Percentiles rank a stretch among this genome's conserved stretches.
These are phyloP conservation scores for Exephanes ischioxanthus DNA, from an alignment of 2,888 invertebrate genomes.

Conservation along the genomic window DNA sequence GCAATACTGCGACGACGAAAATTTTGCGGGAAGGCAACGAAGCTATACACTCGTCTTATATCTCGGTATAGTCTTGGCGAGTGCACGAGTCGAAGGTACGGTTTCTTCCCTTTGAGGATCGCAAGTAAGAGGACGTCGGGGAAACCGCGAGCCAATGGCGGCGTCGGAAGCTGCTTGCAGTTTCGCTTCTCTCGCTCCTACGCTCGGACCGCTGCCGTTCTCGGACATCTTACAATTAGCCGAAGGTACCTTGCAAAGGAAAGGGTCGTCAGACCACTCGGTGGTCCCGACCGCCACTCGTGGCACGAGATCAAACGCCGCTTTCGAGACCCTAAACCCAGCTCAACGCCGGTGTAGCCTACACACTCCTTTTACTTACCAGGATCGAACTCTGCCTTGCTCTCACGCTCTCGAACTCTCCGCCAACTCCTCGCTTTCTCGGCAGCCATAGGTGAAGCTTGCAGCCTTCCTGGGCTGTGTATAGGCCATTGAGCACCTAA, in stretches of 20 bases:
- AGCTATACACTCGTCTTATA: no score
- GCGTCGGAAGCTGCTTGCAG: background rate
- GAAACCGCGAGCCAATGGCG: conserved; percentile 41
- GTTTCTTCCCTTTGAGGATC: conserved; percentile 59
- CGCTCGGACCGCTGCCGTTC: background rate
- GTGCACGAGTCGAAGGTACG: conserved; percentile 8
- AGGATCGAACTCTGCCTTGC: conserved; percentile 15
- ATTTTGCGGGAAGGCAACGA: conserved; percentile 13
- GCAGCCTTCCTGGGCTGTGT: conserved; percentile 26
- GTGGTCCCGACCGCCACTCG: conserved; percentile 46
- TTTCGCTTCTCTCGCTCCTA: conserved; percentile 16
- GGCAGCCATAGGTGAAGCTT: conserved; percentile 26
- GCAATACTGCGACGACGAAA: background rate
- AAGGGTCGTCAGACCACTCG: conserved; percentile 44
- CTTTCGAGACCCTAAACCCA: conserved; percentile 39
- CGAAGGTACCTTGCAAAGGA: conserved; percentile 50
- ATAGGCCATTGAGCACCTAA: conserved; percentile 16
- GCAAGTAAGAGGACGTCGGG: background rate
- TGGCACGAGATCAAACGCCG: conserved; percentile 58
- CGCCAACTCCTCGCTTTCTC: background rate
- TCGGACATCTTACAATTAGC: conserved; percentile 62
- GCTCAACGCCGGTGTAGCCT: conserved; percentile 14
- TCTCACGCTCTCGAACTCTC: background rate
- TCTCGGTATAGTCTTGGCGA: background rate
- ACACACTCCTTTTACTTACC: conserved; percentile 26